Evolutionary conservation across 2,113 vertebrate species (phyloP).

Genomic region (Alosa alosa): DNA sequence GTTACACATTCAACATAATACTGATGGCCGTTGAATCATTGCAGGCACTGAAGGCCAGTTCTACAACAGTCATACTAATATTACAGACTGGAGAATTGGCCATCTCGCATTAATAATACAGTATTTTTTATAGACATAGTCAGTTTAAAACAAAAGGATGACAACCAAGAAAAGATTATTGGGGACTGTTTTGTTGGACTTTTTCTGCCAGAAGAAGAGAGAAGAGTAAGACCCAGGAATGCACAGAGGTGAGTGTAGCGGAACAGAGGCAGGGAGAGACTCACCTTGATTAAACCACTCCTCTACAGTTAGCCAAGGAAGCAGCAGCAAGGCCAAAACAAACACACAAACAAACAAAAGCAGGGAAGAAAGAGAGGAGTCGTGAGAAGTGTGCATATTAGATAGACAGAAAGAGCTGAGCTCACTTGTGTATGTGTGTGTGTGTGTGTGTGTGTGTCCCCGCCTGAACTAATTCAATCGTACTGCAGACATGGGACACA

Average conservation of each 20-base stretch:
- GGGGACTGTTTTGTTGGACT: background rate
- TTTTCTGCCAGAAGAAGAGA: background rate
- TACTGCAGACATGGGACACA: background rate
- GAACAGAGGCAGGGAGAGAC: slow-evolving; percentile 58
- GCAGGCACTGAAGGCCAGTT: background rate
- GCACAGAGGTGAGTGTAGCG: background rate
- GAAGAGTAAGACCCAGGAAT: background rate
- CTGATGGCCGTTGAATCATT: background rate
- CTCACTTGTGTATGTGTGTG: too few species aligned
- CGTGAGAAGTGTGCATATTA: too few species aligned
- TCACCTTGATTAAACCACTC: slow-evolving; percentile 99
- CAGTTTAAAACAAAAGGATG: background rate
- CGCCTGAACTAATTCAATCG: background rate
- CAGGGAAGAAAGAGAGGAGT: too few species aligned
- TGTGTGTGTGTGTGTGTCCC: too few species aligned
- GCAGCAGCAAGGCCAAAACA: slow-evolving; percentile 75
- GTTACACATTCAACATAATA: too few species aligned
- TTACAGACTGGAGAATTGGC: background rate
- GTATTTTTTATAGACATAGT: background rate
- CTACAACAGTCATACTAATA: background rate
- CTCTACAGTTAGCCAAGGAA: slow-evolving; percentile 90
- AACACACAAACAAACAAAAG: too few species aligned
- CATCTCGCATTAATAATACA: background rate
- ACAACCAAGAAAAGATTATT: background rate
- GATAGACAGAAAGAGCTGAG: too few species aligned